Evolutionary conservation across 1,140 invertebrate species (phyloP), one percentile per base, ranked within the genome.

Genomic region (Diuraphis noxia): DNA sequence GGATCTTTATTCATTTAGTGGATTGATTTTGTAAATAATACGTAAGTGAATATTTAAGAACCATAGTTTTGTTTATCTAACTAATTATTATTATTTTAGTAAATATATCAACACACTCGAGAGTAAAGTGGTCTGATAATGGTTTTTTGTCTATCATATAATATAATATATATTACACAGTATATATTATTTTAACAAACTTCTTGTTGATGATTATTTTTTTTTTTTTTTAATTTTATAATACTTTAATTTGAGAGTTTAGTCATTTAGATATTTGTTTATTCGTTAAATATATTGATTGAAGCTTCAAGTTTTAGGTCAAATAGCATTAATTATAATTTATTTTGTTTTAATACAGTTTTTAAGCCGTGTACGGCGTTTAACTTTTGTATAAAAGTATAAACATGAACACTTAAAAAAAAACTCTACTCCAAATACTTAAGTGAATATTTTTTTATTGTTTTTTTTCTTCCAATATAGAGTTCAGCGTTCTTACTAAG

Each of bases 381-480:
- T 72, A 17, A 72, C 30, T 72, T 72, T n/a, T 72, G 30, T n/a
- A 6, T 72, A 72, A 30, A 72, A n/a, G 34, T 63, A 63, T 63
- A n/a, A 72, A 91, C 92, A 93, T 25, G 25, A 41, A 82, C 79
- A 82, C 79, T 38, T 82, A 41, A 41, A 82, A 38, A 38, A 82
- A 82, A 10, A 40, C 36, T 82, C 21, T 41, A 1, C 36, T 82
- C 21, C 21, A 82, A 82, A 82, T 38, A 82, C 38, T 10, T 82
- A 25, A 82, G 23, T 21, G 38, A 82, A 40, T 40, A 25, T 81
- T 40, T 82, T 40, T 81, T 40, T 81, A 25, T 82, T 30, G 25
- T 41, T 40, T 82, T 56, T 63, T 63, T 30, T 46, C 56, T 17
- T 72, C 13, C 13, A 17, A 10, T 72, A 72, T 72, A 13, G 79